phyloP scores from a whole-genome alignment of 2,113 vertebrate species.

The Corythaixoides concolor region DNA sequence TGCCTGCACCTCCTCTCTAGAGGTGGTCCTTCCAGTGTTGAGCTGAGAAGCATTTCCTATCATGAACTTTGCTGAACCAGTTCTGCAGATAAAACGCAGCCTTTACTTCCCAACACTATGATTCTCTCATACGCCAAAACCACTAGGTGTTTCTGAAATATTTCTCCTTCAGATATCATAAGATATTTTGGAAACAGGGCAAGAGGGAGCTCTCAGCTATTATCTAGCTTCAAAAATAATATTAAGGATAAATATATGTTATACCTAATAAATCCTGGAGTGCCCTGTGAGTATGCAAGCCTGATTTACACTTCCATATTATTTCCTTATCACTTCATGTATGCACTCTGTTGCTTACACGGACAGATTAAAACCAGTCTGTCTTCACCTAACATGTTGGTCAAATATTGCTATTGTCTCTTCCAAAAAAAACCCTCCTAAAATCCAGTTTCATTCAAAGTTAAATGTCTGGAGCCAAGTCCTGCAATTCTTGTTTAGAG shows the following conservation, averaged over 20 bases:
- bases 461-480: background rate
- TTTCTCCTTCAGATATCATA: background rate
- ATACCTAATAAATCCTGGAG: background rate
- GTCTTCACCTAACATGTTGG: background rate
- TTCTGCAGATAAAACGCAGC: background rate
- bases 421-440: background rate
- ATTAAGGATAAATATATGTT: background rate
- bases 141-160: background rate
- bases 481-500: background rate
- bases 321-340: background rate
- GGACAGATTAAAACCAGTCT: background rate
- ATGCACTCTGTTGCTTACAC: background rate
- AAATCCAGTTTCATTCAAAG: background rate
- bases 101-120: background rate
- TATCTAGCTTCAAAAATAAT: background rate
- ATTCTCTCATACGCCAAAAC: background rate
- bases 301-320: background rate
- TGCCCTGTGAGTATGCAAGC: background rate
- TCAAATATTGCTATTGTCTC: background rate
- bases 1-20: background rate
- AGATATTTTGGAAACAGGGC: background rate
- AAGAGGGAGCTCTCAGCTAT: background rate
- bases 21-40: background rate
- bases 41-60: background rate
- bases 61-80: background rate